Evolutionary conservation across 1,140 invertebrate genomes (phyloP), one percentile per base, ranked within the genome.

Genomic region (Achroia grisella): DNA sequence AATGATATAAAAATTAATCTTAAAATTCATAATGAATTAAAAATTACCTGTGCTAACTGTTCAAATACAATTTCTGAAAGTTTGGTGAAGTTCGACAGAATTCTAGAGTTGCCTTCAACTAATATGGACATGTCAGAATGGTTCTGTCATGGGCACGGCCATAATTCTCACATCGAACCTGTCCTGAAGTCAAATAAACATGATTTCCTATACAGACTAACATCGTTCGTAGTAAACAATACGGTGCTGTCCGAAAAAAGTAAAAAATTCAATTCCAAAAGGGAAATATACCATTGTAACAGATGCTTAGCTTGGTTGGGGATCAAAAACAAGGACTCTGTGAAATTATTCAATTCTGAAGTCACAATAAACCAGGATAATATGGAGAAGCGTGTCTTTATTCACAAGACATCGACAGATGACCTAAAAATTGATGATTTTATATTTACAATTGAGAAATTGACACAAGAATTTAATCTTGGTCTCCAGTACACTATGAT

Each of bases 291-390:
- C 12, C 78, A 87, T 59, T 89, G 89, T 49, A 87, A 86, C 52
- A 52, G 83, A 53, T 90, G 88, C 57, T 62, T 88, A 0, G 74
- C 77, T 12, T 89, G 87, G 86, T 50, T 90, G 8, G 89, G 89
- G 1, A 12, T 81, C 0, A 86, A 85, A 51, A 62, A 67, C 23
- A 74, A 78, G 15, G 65, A 76, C 36, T 64, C 53, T 2, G 72
- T 85, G 2, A 86, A 82, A 69, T 48, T 87, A 32, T 87, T 77
- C 52, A 84, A 87, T 54, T 86, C 82, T 1, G 80, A 81, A 57
- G 59, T 85, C 0, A 84, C 74, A 65, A 66, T 86, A 17, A 33
- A 45, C 10, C 57, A 64, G 39, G 57, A 80, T 44, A 48, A 61
- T 17, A 46, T 48, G 11, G 62, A 73, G 45, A 57, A 47, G 10